These are phyloP conservation scores for Dromiciops gliroides DNA, from an alignment of 2,113 vertebrate genomes.

Conservation along the genomic window DNA sequence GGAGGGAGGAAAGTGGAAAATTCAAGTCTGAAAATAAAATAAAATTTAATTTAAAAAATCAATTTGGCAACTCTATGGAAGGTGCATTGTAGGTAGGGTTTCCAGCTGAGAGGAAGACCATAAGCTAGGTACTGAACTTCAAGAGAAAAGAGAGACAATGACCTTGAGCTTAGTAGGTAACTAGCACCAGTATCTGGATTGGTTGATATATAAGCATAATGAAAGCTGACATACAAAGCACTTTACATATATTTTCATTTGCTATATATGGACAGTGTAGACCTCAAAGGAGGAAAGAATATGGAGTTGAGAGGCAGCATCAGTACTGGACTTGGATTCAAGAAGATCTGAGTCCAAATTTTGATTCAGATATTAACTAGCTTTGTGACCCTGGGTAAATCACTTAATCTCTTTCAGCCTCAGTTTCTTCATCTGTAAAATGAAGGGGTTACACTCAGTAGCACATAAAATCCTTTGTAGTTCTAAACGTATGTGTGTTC, in stretches of 20 bases:
- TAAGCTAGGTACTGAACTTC: not conserved
- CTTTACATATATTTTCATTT: not conserved
- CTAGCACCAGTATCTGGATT: not conserved
- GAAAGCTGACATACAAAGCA: not conserved
- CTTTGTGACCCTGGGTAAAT: not conserved
- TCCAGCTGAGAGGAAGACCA: not conserved
- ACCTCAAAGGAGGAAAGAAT: not conserved
- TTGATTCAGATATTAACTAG: not conserved
- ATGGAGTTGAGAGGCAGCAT: not conserved
- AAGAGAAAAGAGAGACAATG: not conserved
- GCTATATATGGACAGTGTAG: not conserved
- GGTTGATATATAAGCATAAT: too few species aligned
- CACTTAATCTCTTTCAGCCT: not conserved
- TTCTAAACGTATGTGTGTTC: not conserved
- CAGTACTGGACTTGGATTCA: not conserved
- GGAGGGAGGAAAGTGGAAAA: not conserved
- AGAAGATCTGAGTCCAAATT: not conserved
- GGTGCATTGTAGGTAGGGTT: not conserved
- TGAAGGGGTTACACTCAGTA: not conserved
- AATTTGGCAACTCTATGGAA: not conserved
- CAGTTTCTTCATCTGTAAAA: not conserved
- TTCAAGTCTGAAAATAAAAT: not conserved
- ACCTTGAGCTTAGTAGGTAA: not conserved
- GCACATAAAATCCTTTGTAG: not conserved
- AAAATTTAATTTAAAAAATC: not conserved